Conservation (phyloP, 2,888 invertebrate genomes). For the Cosmia trapezina region DNA sequence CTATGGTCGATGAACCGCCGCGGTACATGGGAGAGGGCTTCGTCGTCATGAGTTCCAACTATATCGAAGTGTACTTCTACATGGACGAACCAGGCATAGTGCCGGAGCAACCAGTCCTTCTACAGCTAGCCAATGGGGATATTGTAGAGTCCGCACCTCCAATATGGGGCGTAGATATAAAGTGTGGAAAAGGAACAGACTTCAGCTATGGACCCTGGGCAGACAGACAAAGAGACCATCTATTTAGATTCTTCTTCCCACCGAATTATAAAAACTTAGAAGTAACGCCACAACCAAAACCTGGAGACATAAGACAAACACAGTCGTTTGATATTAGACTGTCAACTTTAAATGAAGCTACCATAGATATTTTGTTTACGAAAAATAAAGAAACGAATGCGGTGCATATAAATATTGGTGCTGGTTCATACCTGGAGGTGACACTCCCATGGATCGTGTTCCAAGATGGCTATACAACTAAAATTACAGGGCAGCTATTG, state of each 20-base stretch:
- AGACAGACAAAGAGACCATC: slow-evolving; percentile 98
- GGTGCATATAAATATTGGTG: slow-evolving; percentile 98
- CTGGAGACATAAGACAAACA: slow-evolving; percentile 96
- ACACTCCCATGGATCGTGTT: slow-evolving; percentile 98
- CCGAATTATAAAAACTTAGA: slow-evolving; percentile 95
- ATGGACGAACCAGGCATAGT: slow-evolving; percentile 99
- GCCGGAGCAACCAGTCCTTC: slow-evolving; percentile 97
- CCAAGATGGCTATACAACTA: slow-evolving; percentile 96
- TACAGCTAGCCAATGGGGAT: slow-evolving; percentile 97
- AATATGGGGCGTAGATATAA: slow-evolving; percentile 98
- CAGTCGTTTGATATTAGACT: slow-evolving; percentile 98
- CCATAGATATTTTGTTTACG: slow-evolving; percentile 98
- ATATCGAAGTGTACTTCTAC: slow-evolving; percentile 98
- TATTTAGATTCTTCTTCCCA: slow-evolving; percentile 99
- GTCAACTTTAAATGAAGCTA: slow-evolving; percentile 97
- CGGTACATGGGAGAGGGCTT: slow-evolving; percentile 99
- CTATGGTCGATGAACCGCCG: slow-evolving; percentile 98
- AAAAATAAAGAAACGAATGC: slow-evolving; percentile 98
- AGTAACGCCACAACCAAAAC: slow-evolving; percentile 94
- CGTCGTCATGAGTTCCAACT: slow-evolving; percentile 98
- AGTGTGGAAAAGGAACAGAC: slow-evolving; percentile 98
- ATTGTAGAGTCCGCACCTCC: slow-evolving; percentile 98
- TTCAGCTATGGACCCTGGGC: slow-evolving; percentile 99
- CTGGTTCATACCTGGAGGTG: slow-evolving; percentile 99
- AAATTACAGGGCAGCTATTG: slow-evolving; percentile 97